Evolutionary conservation across 2,113 vertebrate species (phyloP), one percentile per base, ranked within the genome.

Genomic region (Thymallus thymallus): DNA sequence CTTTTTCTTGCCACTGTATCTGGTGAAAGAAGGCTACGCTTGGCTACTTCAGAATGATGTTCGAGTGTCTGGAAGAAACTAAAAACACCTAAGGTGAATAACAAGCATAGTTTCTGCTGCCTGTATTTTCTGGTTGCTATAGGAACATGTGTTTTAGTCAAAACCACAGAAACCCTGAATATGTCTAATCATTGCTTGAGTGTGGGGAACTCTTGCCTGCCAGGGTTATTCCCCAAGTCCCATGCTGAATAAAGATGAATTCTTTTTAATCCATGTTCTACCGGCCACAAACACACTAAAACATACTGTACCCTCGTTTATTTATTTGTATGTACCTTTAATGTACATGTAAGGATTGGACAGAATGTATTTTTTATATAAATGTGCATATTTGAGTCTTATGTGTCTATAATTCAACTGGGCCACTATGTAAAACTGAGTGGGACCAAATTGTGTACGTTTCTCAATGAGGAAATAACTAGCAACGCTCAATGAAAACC

Each of bases 171-270:
- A 80, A 82, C 69, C 72, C 78, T 64, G 78, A 80, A 48, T 63
- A 12, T 63, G 65, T 82, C 72, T 58, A 83, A 87, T 87, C 85
- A 87, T 74, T 66, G 61, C 9, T 41, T 41, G 76, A 74, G 84
- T 67, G 77, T 26, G 75, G 24, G n/a, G 69, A 45, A 55, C 75
- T 84, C 80, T 73, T 88, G 81, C 74, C 75, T 88, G 81, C 74
- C 72, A 65, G 76, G 71, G 80, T 80, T 85, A 66, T 75, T 87
- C 85, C 87, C 87, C 83, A 73, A 85, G 80, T 84, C 77, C 72
- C 7, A 1, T 14, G 30, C 61, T 88, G 88, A 89, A 89, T 90
- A 90, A 90, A 92, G 82, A 91, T 87, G 85, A 87, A 88, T 87
- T 90, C 86, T 89, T 89, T 90, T 81, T 23, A 84, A 83, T 74